phyloP scores from a whole-genome alignment of 2,113 vertebrate genomes.

The Malurus melanocephalus region DNA sequence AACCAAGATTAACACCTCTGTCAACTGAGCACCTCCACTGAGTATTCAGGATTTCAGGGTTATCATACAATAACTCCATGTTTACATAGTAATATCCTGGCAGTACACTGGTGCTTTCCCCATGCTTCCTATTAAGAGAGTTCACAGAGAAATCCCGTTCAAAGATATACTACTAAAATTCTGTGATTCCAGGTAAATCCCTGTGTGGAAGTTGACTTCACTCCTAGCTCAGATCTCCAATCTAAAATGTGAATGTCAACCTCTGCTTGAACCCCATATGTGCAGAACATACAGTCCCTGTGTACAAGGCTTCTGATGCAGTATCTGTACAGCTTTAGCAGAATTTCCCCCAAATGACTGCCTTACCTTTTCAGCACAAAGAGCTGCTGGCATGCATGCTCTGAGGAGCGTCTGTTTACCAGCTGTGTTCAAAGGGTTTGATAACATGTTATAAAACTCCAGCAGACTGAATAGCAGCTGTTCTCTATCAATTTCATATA shows the following conservation, averaged over 20 bases:
- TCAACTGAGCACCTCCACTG: neutral
- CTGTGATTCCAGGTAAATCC: neutral
- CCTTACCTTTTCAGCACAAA: conserved; percentile 34
- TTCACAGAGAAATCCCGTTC: neutral
- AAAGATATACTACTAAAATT: neutral
- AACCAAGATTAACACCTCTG: neutral
- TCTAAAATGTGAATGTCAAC: neutral
- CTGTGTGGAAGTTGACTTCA: neutral
- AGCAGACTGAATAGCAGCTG: conserved; percentile 53
- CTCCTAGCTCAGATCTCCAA: neutral
- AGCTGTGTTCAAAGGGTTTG: conserved; percentile 74
- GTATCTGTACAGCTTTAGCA: neutral
- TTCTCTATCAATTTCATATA: conserved; percentile 62
- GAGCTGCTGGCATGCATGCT: neutral
- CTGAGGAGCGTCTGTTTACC: conserved; percentile 44
- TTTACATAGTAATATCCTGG: neutral
- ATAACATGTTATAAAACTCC: conserved; percentile 65
- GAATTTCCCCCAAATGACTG: neutral
- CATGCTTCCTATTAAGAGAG: neutral
- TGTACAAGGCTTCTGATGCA: neutral
- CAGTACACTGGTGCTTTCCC: neutral
- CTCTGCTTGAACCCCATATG: neutral
- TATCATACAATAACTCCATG: neutral
- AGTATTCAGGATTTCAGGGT: neutral
- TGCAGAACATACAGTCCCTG: neutral